Base-by-base conservation (phyloP, 2,797 vertebrate species). In the Girardinus metallicus region DNA sequence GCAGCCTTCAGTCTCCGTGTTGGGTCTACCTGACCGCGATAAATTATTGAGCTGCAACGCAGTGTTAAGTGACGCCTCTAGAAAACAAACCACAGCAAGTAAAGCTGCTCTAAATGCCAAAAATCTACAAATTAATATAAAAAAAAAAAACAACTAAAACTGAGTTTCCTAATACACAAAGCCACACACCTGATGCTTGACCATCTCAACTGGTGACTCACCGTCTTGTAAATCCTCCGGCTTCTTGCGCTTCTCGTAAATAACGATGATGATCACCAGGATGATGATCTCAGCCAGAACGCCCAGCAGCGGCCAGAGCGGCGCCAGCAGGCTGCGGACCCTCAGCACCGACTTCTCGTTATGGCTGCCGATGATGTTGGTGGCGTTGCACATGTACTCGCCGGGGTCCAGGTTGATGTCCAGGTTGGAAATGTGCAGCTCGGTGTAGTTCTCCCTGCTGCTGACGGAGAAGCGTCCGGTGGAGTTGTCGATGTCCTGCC, bases 221-320 rank as follows among this genome's bases (percentile, higher is more conserved):
- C 99, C 99, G 3, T 99, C 99, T 86, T 97, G 97, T 88, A 98
- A 95, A 78, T 99, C 99, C 18, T 99, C 99, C 0, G 99, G 98
- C 96, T 97, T 96, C 98, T 99, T 99, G 90, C 97, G 97, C 94
- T 99, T 99, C 96, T 99, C 99, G 51, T 99, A 99, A 83, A 99
- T 90, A 81, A 99, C 97, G 78, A 99, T 99, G 96, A 99, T 98
- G 94, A 99, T 77, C 73, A 99, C 93, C 74, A 99, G 96, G 92
- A 99, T 96, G 83, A 99, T 95, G 83, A 99, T 97, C 95, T 99
- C 99, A 1, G 96, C 97, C 95, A 99, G 88, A 83, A 99, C 97
- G 41, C 99, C 99, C 91, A 99, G 90, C 73, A 99, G 98, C 84
- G 99, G 99, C 99, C 99, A 99, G 36, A 99, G 92, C 3, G 98